phyloP scores from a whole-genome alignment of 2,113 vertebrate species.

The Isurus oxyrinchus region DNA sequence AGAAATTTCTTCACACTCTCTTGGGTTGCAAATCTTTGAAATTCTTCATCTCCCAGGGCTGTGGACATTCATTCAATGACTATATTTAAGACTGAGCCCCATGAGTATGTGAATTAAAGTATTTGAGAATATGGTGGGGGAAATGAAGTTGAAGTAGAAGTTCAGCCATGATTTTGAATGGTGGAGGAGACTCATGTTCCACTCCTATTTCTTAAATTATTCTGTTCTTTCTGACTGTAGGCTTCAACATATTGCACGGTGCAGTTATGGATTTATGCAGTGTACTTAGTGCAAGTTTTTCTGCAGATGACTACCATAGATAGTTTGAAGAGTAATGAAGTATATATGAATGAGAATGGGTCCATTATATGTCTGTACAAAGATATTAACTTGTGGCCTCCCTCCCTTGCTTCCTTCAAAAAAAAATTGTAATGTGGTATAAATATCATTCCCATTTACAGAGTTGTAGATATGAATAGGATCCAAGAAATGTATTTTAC shows the following conservation, averaged over 20 bases:
- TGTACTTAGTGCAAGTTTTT: not conserved
- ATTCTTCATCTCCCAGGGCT: not conserved
- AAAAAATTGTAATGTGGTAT: not conserved
- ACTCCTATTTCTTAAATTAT: not conserved
- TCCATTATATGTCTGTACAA: not conserved
- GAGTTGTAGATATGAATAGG: not conserved
- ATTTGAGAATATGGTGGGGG: not conserved
- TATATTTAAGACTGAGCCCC: not conserved
- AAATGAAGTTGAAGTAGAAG: not conserved
- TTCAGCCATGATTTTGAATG: not conserved
- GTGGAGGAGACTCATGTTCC: not conserved
- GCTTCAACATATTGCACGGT: not conserved
- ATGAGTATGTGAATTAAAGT: not conserved
- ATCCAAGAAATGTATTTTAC: too few relatives aligned
- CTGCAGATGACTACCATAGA: not conserved
- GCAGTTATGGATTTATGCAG: not conserved
- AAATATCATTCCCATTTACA: not conserved
- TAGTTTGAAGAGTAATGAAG: not conserved
- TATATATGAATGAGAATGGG: not conserved
- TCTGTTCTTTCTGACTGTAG: not conserved
- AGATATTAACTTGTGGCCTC: not conserved
- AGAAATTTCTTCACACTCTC: not conserved
- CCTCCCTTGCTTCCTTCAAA: not conserved
- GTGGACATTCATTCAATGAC: not conserved
- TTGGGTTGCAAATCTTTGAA: not conserved